Percentiles rank a stretch among this genome's conserved stretches.
These are phyloP conservation scores for Metridium senile DNA, from an alignment of 92 coral and sea anemone species.

Conservation along the genomic window DNA sequence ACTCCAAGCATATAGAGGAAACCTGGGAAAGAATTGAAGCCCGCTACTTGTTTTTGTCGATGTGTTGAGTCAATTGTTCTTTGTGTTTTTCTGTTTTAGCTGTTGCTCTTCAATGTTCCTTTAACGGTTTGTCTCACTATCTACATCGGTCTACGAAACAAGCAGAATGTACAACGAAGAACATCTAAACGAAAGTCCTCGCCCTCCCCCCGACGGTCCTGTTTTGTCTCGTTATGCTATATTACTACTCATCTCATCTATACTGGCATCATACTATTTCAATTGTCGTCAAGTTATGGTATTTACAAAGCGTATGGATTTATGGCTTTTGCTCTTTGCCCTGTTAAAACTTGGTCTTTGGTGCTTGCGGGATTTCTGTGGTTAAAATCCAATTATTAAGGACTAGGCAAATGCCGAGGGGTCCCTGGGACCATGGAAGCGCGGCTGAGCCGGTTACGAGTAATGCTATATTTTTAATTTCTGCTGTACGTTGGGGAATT, in stretches of 20 bases:
- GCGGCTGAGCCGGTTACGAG: too few species aligned
- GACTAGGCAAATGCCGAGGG: too few species aligned
- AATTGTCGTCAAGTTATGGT: conserved; percentile 67
- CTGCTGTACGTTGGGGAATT: too few species aligned
- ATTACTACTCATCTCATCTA: conserved; percentile 56
- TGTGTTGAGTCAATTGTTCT: too few species aligned
- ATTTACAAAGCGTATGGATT: conserved; percentile 76
- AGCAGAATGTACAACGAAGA: not conserved
- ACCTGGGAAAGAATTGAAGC: too few species aligned
- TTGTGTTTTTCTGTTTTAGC: conserved; percentile 39
- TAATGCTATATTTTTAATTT: too few species aligned
- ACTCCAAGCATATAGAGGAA: too few species aligned
- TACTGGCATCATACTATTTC: conserved; percentile 62
- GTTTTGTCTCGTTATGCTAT: conserved; percentile 19
- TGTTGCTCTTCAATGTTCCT: conserved; percentile 76
- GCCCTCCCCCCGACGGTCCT: conserved; percentile 23
- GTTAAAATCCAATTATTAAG: conserved; percentile 35
- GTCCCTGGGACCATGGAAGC: too few species aligned
- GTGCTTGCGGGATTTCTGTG: conserved; percentile 58
- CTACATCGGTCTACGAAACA: conserved; percentile 53
- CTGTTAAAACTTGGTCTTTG: conserved; percentile 92
- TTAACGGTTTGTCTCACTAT: conserved; percentile 78
- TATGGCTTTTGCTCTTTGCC: conserved; percentile 78
- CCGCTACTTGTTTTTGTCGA: too few species aligned
- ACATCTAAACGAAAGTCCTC: conserved; percentile 13